A percentile compares a stretch with the other conserved stretches of the same genome.
These are phyloP conservation scores for Clivina fossor DNA, from an alignment of 2,888 invertebrate genomes.

Conservation along the genomic window DNA sequence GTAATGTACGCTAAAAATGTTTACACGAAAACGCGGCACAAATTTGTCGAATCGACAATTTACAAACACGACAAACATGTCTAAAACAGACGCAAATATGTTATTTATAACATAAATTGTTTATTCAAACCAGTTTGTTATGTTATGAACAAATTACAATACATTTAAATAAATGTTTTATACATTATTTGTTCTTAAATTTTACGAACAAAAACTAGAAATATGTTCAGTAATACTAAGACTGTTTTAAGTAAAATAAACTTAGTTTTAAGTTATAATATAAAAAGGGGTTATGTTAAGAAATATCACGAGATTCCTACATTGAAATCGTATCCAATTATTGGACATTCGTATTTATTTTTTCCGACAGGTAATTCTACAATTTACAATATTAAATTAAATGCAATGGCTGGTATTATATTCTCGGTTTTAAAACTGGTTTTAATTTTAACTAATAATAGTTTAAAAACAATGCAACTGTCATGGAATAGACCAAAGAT, in stretches of 20 bases:
- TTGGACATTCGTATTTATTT: slow-evolving; percentile 51
- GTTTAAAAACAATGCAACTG: too few species aligned
- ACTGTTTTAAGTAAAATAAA: background rate
- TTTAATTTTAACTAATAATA: too few species aligned
- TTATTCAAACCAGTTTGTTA: background rate
- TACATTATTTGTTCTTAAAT: too few species aligned
- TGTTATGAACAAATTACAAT: background rate
- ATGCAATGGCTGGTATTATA: too few species aligned
- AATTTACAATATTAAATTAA: slow-evolving; percentile 13
- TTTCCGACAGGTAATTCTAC: slow-evolving; percentile 47
- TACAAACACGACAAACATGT: too few species aligned
- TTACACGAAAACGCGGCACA: too few species aligned
- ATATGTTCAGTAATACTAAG: slow-evolving; percentile 7
- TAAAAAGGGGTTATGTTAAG: background rate
- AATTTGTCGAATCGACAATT: too few species aligned
- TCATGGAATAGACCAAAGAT: too few species aligned
- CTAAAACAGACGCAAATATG: too few species aligned
- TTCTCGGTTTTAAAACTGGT: too few species aligned
- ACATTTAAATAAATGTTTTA: slow-evolving; percentile 10
- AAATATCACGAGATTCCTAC: slow-evolving; percentile 44
- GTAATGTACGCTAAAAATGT: too few species aligned
- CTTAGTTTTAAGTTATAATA: background rate
- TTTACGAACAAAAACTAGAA: background rate
- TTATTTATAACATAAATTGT: too few species aligned
- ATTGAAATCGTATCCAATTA: slow-evolving; percentile 45